Base-by-base conservation (phyloP, 2,797 vertebrate genomes). In the Taeniopygia guttata region DNA sequence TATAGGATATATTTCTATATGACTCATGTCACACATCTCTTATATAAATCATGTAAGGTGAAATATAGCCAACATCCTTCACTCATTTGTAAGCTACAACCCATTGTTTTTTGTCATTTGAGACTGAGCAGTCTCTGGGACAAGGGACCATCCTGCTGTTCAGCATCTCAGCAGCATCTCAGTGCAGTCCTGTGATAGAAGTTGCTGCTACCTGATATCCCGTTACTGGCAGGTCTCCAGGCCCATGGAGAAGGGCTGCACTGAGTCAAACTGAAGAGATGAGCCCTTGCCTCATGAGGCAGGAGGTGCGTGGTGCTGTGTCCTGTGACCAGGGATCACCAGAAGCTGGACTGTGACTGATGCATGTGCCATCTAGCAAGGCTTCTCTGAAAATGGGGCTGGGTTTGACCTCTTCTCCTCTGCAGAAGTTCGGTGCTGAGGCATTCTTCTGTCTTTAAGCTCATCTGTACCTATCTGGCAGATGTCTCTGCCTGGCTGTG, bases 181-280 rank as follows among this genome's bases (percentile, higher is more conserved):
- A 8, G 40, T 2, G 1, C 0, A 0, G 46, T 89, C 43, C 29
- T 54, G 19, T 54, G 25, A 54, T 64, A 43, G 40, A 46, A 2
- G 21, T 43, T 43, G 29, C 29, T 85, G 29, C 67, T 93, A 62
- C 58, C 38, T 69, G 20, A 10, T 60, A 30, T 29, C 29, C 10
- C 0, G 0, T 10, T 5, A 0, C 64, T 77, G 78, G 34, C 64
- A 63, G 27, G 10, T 60, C 59, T 89, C 56, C 66, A 69, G 45
- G 10, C 23, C 19, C 20, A 1, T 11, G 63, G 26, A 62, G 42
- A 18, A 43, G 34, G n/a, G 32, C 26, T 34, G 29, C 17, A 10
- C 40, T 45, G 63, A 27, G 5, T 49, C 48, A 32, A 30, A 7
- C 29, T 59, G 40, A 45, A 60, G 36, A 1, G 3, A 27, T 20